A percentile compares a stretch with the other conserved stretches of the same genome.
These are phyloP conservation scores for Tyrannus savana DNA, from an alignment of 2,113 vertebrate genomes.

Conservation along the genomic window DNA sequence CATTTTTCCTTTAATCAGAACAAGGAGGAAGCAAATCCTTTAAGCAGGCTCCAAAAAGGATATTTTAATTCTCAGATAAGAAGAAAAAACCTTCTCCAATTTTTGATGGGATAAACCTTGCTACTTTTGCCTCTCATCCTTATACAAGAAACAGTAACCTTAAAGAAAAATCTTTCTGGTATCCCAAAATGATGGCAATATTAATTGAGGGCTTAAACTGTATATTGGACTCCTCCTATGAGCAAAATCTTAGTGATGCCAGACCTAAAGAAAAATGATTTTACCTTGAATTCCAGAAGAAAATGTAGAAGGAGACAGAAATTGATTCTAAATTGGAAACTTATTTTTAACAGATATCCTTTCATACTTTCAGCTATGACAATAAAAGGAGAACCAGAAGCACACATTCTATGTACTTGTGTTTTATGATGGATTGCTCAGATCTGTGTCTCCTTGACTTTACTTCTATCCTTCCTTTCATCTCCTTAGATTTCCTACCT, in stretches of 20 bases:
- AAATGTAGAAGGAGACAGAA: neutral
- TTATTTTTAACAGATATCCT: neutral
- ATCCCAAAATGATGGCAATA: neutral
- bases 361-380: neutral
- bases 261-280: neutral
- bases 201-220: neutral
- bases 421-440: neutral
- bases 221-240: neutral
- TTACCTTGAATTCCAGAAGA: neutral
- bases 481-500: constrained; percentile 82
- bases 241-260: neutral
- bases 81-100: neutral
- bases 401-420: neutral
- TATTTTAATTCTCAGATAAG: neutral
- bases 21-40: neutral
- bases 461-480: constrained; percentile 83
- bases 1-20: neutral
- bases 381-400: neutral
- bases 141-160: neutral
- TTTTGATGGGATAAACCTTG: neutral
- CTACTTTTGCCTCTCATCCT: neutral
- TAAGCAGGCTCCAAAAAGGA: neutral
- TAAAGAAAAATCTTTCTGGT: neutral
- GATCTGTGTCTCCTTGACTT: neutral
- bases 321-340: neutral